Evolutionary conservation across 2,797 vertebrate genomes (phyloP), one percentile per base, ranked within the genome.

Genomic region (Loris lydekkerianus): DNA sequence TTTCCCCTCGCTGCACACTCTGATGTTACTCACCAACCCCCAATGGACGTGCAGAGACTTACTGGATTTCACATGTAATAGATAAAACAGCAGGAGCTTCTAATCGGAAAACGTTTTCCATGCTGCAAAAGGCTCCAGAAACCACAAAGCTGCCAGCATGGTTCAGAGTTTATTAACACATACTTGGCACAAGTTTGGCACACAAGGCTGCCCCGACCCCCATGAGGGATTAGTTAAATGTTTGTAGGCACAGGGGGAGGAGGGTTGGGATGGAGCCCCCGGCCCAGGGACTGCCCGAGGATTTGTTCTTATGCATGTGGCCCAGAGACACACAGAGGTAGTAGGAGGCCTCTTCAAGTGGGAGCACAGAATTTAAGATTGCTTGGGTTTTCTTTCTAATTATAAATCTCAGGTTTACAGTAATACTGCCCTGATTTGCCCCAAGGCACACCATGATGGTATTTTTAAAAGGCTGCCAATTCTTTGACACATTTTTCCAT

Each of bases 71-170:
- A 58, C 95, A 63, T 31, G 94, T 77, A 94, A 98, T 58, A 95
- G 95, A 95, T 92, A 72, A 95, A 97, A 88, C 96, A 97, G 96
- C 94, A 83, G 97, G 97, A 86, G 72, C 80, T 96, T 88, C 95
- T 95, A 56, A 95, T 84, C 60, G 3, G 92, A 95, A 96, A 96
- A 86, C 0, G 37, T 76, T 95, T 95, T 84, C 93, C 69, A 89
- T 94, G 96, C 83, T 89, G 92, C 83, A 87, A 95, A 96, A 96
- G 95, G 70, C 96, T 65, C 40, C 75, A 91, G 90, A 92, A 96
- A 73, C 94, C 92, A 73, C 86, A 40, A 27, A 67, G 86, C 96
- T 93, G 91, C 96, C 93, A 87, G 10, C 34, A 91, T 1, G 58
- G 95, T 70, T 86, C 91, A 81, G 93, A 60, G 91, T 76, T 93